Conservation (phyloP, 2,797 vertebrate species). For the Meriones psammophilus region DNA sequence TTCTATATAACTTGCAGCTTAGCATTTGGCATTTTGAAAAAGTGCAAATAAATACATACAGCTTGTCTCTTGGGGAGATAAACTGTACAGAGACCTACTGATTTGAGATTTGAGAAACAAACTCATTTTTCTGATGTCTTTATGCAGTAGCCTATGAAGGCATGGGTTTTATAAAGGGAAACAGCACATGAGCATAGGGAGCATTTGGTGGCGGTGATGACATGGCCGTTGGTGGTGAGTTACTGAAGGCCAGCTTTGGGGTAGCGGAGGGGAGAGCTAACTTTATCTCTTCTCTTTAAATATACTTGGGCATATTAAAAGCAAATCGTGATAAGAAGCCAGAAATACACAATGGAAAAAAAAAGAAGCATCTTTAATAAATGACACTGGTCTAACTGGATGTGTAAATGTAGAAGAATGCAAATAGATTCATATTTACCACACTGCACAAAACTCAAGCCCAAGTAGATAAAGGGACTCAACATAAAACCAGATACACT, state of each 20-base stretch:
- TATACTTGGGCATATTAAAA: neutral
- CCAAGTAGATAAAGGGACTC: too few relatives aligned
- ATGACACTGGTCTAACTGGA: too few relatives aligned
- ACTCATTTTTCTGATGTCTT: constrained; percentile 45
- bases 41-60: neutral
- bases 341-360: too few relatives aligned
- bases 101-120: neutral
- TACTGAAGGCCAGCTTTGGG: neutral
- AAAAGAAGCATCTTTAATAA: too few relatives aligned
- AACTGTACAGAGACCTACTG: constrained; percentile 31
- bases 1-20: neutral
- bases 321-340: too few relatives aligned
- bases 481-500: too few relatives aligned
- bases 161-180: neutral
- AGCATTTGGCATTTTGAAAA: neutral
- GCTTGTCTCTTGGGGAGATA: neutral
- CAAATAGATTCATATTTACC: too few relatives aligned
- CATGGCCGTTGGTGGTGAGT: neutral
- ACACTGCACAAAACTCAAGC: too few relatives aligned
- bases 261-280: neutral
- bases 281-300: constrained; percentile 40
- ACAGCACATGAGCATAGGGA: neutral
- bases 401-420: too few relatives aligned
- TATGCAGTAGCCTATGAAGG: neutral
- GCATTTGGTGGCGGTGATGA: neutral